Evolutionary conservation across 2,888 invertebrate species (phyloP).

Genomic region (Acleris laterana): DNA sequence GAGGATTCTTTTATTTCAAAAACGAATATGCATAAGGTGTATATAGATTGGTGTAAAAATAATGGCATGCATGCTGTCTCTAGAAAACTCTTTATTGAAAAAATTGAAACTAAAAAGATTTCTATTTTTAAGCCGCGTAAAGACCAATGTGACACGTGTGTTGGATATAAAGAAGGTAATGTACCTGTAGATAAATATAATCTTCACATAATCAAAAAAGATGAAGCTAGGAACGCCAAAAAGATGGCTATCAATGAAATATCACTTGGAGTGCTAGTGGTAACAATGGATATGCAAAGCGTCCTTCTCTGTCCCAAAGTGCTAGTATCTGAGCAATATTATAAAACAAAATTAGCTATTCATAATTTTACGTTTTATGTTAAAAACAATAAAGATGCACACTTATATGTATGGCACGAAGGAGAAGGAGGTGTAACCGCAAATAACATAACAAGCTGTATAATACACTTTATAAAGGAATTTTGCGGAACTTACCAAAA

Average conservation of each 20-base stretch:
- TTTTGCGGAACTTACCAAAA: not conserved
- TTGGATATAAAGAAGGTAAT: not conserved
- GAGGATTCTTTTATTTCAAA: slow-evolving; percentile 3
- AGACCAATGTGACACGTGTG: slow-evolving; percentile 1
- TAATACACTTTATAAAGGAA: slow-evolving; percentile 1
- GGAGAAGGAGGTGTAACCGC: slow-evolving; percentile 2
- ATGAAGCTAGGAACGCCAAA: not conserved
- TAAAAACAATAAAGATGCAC: not conserved
- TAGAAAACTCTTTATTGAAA: not conserved
- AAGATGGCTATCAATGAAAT: not conserved
- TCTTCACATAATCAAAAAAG: not conserved
- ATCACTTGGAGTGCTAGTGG: not conserved
- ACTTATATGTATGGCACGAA: not conserved
- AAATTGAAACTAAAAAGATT: not conserved
- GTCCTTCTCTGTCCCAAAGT: not conserved
- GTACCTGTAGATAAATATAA: not conserved
- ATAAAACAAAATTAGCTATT: not conserved
- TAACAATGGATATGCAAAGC: not conserved
- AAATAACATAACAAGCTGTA: not conserved
- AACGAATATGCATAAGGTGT: not conserved
- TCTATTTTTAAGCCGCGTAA: not conserved
- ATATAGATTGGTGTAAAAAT: not conserved
- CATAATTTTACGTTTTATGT: too few species aligned
- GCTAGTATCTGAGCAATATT: slow-evolving; percentile 3
- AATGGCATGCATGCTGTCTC: not conserved